phyloP scores from a whole-genome alignment of 2,888 invertebrate species.

The Polyommatus iphigenia region DNA sequence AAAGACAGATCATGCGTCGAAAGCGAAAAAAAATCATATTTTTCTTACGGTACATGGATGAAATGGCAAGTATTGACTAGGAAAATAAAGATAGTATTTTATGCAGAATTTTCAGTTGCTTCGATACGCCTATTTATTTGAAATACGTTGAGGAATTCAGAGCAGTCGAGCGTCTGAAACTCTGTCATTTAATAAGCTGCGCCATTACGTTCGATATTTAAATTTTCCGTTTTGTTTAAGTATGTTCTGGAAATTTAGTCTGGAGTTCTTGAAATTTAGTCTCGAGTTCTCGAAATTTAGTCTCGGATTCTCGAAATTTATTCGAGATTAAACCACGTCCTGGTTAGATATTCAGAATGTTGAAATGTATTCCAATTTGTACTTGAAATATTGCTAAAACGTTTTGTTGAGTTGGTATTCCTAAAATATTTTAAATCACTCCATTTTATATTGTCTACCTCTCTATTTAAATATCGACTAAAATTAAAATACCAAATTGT shows the following conservation, averaged over 20 bases:
- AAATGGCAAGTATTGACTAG: neutral
- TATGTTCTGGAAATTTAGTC: neutral
- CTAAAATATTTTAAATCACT: neutral
- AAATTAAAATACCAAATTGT: too few relatives aligned
- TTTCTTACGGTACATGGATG: too few relatives aligned
- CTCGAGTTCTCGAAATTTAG: slow-evolving; percentile 2
- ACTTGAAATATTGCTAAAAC: neutral
- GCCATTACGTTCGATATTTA: slow-evolving; percentile 3
- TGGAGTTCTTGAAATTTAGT: neutral
- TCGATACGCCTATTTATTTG: neutral
- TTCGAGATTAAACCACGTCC: neutral
- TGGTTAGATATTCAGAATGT: neutral
- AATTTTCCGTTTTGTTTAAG: neutral
- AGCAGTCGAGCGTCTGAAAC: neutral
- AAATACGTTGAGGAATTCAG: neutral
- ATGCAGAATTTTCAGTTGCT: neutral
- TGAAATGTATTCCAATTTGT: slow-evolving; percentile 5
- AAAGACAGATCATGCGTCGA: neutral
- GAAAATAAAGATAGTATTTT: neutral
- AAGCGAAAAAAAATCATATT: too few relatives aligned
- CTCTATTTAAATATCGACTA: too few relatives aligned
- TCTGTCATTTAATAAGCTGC: slow-evolving; percentile 1
- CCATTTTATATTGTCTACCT: neutral
- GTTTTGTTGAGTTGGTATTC: neutral
- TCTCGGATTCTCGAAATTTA: neutral